These are phyloP conservation scores for Atherix ibis DNA, from an alignment of 2,888 invertebrate species.

Conservation along the genomic window DNA sequence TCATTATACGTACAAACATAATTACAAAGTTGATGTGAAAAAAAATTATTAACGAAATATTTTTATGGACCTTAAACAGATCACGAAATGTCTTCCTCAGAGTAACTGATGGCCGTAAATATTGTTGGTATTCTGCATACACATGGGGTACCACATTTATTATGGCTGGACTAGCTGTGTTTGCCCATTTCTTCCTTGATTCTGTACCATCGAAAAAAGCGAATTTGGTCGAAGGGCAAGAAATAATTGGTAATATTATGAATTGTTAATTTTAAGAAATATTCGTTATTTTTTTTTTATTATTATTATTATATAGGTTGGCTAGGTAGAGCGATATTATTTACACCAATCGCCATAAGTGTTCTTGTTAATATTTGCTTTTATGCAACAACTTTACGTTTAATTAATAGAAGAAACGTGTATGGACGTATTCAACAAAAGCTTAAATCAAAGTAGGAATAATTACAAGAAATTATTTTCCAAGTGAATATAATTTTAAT, in stretches of 20 bases:
- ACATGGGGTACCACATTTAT: conserved; percentile 59
- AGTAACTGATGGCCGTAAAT: conserved; percentile 72
- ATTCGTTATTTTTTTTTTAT: background rate
- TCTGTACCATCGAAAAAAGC: conserved; percentile 42
- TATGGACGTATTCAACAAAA: conserved; percentile 79
- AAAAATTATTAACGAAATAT: too few relatives aligned
- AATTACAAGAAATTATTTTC: too few relatives aligned
- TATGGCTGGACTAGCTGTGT: conserved; percentile 59
- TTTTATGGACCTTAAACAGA: too few relatives aligned
- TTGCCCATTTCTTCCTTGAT: conserved; percentile 67
- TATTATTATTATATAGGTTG: conserved; percentile 38
- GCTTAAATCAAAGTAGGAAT: conserved; percentile 57
- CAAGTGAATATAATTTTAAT: too few relatives aligned
- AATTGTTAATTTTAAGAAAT: background rate
- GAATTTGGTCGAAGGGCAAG: conserved; percentile 43
- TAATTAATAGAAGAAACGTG: conserved; percentile 64
- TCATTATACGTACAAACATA: background rate
- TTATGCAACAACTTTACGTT: conserved; percentile 60
- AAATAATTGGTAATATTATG: conserved; percentile 46
- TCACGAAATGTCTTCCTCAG: conserved; percentile 71
- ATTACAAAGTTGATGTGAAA: too few relatives aligned
- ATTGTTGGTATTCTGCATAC: conserved; percentile 71
- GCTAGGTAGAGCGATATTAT: conserved; percentile 68
- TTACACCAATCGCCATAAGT: conserved; percentile 66
- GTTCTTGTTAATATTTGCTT: conserved; percentile 65